Conservation (phyloP, 2,113 vertebrate genomes). For the Alligator mississippiensis region DNA sequence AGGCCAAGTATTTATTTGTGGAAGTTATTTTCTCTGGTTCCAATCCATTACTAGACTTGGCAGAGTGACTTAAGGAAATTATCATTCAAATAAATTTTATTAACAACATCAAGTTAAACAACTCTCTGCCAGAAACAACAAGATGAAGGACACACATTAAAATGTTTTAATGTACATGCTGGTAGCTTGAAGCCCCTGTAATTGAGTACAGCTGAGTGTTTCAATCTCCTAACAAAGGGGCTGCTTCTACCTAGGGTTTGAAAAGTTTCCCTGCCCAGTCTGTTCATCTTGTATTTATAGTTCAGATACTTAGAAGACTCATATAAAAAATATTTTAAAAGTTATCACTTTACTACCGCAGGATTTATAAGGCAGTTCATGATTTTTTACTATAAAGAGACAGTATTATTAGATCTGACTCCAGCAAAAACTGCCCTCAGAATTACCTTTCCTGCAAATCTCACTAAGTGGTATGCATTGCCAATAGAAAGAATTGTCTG, state of each 20-base stretch:
- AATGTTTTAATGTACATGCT: neutral
- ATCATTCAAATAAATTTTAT: slow-evolving; percentile 12
- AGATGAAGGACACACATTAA: neutral
- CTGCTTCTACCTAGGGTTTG: neutral
- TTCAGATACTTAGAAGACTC: neutral
- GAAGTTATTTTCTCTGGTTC: neutral
- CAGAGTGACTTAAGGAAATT: neutral
- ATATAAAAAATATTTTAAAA: neutral
- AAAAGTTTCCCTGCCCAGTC: neutral
- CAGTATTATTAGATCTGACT: neutral
- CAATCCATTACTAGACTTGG: neutral
- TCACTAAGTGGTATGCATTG: neutral
- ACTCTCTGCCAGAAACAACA: neutral
- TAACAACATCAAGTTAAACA: neutral
- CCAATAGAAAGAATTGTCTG: neutral
- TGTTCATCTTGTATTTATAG: neutral
- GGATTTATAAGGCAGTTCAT: neutral
- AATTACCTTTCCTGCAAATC: neutral
- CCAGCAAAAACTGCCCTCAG: neutral
- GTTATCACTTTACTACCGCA: neutral
- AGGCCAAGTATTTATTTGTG: neutral
- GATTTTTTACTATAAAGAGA: neutral
- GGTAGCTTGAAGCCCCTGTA: neutral
- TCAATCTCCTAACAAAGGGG: neutral
- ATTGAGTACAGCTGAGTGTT: neutral